Evolutionary conservation across 1,140 invertebrate genomes (phyloP).

Genomic region (Ceratina australensis): DNA sequence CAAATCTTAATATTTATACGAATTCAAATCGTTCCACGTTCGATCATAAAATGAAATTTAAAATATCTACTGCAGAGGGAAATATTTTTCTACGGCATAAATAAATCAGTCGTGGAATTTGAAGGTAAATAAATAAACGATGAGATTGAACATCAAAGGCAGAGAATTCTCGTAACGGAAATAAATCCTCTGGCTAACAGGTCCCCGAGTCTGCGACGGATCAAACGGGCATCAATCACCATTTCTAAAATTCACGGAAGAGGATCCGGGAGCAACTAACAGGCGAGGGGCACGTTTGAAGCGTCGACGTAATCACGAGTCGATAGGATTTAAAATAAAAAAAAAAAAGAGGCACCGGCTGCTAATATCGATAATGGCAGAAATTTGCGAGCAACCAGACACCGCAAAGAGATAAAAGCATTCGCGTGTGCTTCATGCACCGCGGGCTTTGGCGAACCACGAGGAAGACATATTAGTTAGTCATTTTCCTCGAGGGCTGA

Average conservation of each 20-base stretch:
- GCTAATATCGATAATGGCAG: slow-evolving; percentile 43
- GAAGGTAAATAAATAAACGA: not conserved
- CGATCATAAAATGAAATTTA: too few species aligned
- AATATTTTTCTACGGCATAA: not conserved
- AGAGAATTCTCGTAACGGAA: not conserved
- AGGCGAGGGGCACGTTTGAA: not conserved
- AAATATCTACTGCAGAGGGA: not conserved
- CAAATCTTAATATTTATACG: too few species aligned
- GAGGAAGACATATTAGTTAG: slow-evolving; percentile 44
- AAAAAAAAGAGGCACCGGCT: not conserved
- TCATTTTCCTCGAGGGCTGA: slow-evolving; percentile 49
- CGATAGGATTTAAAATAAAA: slow-evolving; percentile 40
- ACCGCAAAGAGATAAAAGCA: slow-evolving; percentile 42
- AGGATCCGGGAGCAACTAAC: not conserved
- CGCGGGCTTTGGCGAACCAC: slow-evolving; percentile 34
- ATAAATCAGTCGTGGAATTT: not conserved
- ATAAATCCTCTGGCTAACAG: not conserved
- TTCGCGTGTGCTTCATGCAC: slow-evolving; percentile 45
- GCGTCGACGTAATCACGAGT: not conserved
- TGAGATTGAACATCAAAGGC: slow-evolving; percentile 5
- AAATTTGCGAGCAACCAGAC: slow-evolving; percentile 29
- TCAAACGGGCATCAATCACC: slow-evolving; percentile 25
- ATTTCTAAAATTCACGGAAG: slow-evolving; percentile 6
- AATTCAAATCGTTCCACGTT: too few species aligned
- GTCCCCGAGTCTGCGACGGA: not conserved